Base-by-base conservation (phyloP, 2,797 vertebrate species). In the Remorina albescens region DNA sequence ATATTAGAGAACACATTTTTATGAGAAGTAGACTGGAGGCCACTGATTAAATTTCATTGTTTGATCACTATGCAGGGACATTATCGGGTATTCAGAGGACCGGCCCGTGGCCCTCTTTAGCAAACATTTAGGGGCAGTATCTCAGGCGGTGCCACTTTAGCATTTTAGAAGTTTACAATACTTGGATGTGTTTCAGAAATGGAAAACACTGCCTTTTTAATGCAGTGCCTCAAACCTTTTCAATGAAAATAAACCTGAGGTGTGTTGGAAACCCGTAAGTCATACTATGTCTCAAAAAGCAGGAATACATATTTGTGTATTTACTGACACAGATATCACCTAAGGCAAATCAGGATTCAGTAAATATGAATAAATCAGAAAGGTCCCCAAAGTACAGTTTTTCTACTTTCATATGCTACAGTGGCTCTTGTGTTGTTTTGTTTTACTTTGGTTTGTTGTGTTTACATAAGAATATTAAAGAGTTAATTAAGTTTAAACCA, bases 1-100 rank as follows among this genome's bases (percentile, higher is more conserved):
- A 91, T 93, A 94, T 94, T 92, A 94, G 89, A 89, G 91, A 94
- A 94, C 89, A 93, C 84, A 88, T 90, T 94, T 93, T 94, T 92
- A 93, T 93, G 90, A 84, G 90, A 87, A 86, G 83, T 84, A 90
- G 91, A 92, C 90, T 89, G 82, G 82, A 91, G 91, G 89, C 88
- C 81, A 91, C 91, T 93, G 91, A 94, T 94, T 93, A 93, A 92
- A 94, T 94, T 93, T 91, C 91, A 93, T 91, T 94, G 93, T 94
- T 94, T 94, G 92, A 94, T 94, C 92, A 93, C 91, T 86, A 89
- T 90, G 86, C 86, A 64, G 82, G 76, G 71, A 91, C 84, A 90
- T 92, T 93, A 91, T 74, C 83, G 83, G 80, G 82, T 76, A 80
- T 88, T 86, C 87, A 16, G 50, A 82, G 54, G 84, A 60, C 83